Evolutionary conservation across 64 coral and sea anemone species (phyloP).

Genomic region (Montipora cactus): DNA sequence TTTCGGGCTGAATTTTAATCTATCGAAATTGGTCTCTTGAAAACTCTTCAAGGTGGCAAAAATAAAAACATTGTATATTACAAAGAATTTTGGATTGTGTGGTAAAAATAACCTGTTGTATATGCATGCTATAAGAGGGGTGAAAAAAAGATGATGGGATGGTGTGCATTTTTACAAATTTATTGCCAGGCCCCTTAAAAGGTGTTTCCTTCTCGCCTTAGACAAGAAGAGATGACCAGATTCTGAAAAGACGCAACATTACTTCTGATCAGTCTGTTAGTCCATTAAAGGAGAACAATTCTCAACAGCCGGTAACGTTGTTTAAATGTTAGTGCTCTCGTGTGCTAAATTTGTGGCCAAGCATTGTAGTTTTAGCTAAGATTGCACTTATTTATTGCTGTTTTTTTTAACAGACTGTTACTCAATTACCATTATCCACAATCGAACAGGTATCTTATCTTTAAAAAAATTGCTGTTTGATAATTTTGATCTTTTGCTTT

Average conservation of each 20-base stretch:
- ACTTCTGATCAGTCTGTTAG: conserved; percentile 42
- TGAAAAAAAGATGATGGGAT: too few relatives aligned
- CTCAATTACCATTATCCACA: conserved; percentile 45
- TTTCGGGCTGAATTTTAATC: too few relatives aligned
- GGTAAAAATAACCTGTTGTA: too few relatives aligned
- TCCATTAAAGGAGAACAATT: conserved; percentile 75
- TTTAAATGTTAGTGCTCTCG: background rate
- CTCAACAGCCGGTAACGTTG: conserved; percentile 46
- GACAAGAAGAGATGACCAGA: conserved; percentile 77
- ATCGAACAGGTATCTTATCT: conserved; percentile 20
- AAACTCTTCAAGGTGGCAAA: too few relatives aligned
- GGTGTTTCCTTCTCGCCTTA: conserved; percentile 2
- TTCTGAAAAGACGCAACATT: conserved; percentile 84
- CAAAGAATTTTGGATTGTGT: too few relatives aligned
- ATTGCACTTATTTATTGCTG: background rate
- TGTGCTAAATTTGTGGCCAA: too few relatives aligned
- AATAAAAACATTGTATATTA: too few relatives aligned
- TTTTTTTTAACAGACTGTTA: conserved; percentile 11
- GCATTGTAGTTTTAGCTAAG: background rate
- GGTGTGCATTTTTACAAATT: too few relatives aligned
- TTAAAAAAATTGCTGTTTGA: background rate
- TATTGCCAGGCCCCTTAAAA: background rate
- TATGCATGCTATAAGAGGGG: too few relatives aligned
- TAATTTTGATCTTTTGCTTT: background rate
- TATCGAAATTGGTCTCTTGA: too few relatives aligned